Evolutionary conservation across 2,888 invertebrate species (phyloP), one percentile per base, ranked within the genome.

Genomic region (Apamea crenata): DNA sequence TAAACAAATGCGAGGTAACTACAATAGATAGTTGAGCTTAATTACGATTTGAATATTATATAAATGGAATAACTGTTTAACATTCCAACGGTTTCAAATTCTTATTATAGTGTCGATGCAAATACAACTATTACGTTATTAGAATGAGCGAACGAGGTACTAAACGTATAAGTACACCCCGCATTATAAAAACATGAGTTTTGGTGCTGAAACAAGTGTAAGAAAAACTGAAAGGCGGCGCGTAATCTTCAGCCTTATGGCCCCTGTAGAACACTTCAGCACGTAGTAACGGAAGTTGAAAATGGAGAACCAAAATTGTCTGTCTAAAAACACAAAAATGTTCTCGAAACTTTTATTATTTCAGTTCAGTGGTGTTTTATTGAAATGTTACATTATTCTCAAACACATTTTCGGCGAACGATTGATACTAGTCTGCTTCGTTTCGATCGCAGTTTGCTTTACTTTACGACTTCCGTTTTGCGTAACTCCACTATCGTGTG

Each of bases 91-190:
- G 16, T 16, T 50, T 5, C 21, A 66, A 59, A 40, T 65, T 36
- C 2, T 44, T 53, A 63, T 53, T 40, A 29, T 7, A 50, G 25
- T 40, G 4, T 3, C 7, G 40, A 29, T 18, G 29, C 18, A 50
- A 80, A 80, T 40, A 78, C 14, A 78, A 67, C 16, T 36, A n/a
- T 66, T 10, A n/a, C 25, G 14, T 68, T 69, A 80, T 50, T 68
- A 50, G 29, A 63, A 69, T 18, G 25, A 36, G 56, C 16, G 18
- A 44, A 44, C 21, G 6, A 12, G 50, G 18, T 44, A 53, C 2
- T 68, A 40, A 18, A 75, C 7, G 21, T n/a, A 4, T 50, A 56
- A 29, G n/a, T 56, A 32, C 16, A 47, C 5, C 29, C 8, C 5
- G 18, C n/a, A 16, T 25, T 16, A 50, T 8, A 18, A 3, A 63